These are phyloP conservation scores for Lepeophtheirus salmonis DNA, from an alignment of 1,140 invertebrate species.

Conservation along the genomic window DNA sequence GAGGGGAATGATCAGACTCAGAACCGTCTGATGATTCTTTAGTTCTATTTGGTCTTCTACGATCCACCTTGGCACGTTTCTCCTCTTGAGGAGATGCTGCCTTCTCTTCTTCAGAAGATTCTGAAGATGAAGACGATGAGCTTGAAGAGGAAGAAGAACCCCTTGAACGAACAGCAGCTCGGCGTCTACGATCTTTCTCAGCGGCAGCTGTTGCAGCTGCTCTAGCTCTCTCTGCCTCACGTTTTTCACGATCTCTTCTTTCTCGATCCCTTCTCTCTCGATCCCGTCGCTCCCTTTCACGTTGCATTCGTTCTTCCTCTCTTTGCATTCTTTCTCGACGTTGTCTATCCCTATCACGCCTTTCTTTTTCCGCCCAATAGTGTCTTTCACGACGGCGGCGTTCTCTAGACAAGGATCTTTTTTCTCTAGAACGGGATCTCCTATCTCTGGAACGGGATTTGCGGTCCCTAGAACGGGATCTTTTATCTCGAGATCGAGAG, in stretches of 20 bases:
- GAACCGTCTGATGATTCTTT: no score
- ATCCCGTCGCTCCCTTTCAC: slow-evolving; percentile 32
- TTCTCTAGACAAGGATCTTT: slow-evolving; percentile 22
- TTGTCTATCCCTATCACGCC: slow-evolving; percentile 28
- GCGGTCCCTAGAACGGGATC: neutral
- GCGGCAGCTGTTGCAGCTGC: no score
- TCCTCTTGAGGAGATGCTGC: no score
- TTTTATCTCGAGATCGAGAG: neutral
- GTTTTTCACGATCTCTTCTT: slow-evolving; percentile 27
- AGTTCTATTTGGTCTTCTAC: no score
- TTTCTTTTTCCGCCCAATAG: slow-evolving; percentile 28
- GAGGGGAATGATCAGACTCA: no score
- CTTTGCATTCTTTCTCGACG: slow-evolving; percentile 19
- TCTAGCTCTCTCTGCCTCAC: neutral
- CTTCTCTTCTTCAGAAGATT: neutral
- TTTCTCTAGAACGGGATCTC: slow-evolving; percentile 27
- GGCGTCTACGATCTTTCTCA: neutral
- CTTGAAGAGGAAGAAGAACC: neutral
- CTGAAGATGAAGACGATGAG: neutral
- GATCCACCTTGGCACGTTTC: no score
- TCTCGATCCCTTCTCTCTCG: slow-evolving; percentile 19
- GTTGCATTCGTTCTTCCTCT: slow-evolving; percentile 24
- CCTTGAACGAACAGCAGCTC: neutral
- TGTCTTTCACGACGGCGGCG: slow-evolving; percentile 23
- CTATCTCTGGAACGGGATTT: slow-evolving; percentile 22